Base-by-base conservation (phyloP, 2,797 vertebrate species). In the Ataeniobius toweri region DNA sequence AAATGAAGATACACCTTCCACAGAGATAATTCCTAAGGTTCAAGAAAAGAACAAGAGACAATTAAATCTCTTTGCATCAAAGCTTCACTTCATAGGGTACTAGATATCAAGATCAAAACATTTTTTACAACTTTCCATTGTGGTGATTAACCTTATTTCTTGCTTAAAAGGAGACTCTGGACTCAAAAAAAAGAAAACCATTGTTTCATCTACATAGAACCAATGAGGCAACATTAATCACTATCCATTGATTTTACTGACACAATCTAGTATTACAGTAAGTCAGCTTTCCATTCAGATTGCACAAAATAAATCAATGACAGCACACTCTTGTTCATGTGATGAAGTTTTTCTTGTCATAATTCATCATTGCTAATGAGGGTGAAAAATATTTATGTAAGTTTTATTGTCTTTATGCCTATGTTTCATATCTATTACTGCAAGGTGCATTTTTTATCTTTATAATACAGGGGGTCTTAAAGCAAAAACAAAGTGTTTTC, bases 191-290 rank as follows among this genome's bases (percentile, higher is more conserved):
- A 69, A 74, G 36, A 75, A 68, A 81, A 71, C 50, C 51, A 59
- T 75, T 69, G 75, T 80, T 58, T 22, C 65, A 48, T 41, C 55
- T 65, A 26, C 48, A 46, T 68, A 24, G 55, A 41, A 84, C 65
- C 72, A 58, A 85, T 82, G 71, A 82, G 68, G 41, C 59, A 73
- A 83, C 76, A 56, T n/a, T 80, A 81, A 88, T 88, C 82, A 86
- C 76, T 69, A 41, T 74, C 70, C 71, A 80, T 82, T 83, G 74
- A 86, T 86, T 81, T 67, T 63, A 59, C 58, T 55, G 76, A 80
- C 81, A 86, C 2, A 7, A 75, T 78, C 6, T 70, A 74, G 55
- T 26, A 7, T 51, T 74, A 36, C 26, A 61, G 67, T 53, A 65
- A 85, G 78, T 48, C 56, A 39, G 55, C 65, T 65, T 75, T 80